These are phyloP conservation scores for Erythrocercus mccallii DNA, from an alignment of 2,113 vertebrate genomes.

Conservation along the genomic window DNA sequence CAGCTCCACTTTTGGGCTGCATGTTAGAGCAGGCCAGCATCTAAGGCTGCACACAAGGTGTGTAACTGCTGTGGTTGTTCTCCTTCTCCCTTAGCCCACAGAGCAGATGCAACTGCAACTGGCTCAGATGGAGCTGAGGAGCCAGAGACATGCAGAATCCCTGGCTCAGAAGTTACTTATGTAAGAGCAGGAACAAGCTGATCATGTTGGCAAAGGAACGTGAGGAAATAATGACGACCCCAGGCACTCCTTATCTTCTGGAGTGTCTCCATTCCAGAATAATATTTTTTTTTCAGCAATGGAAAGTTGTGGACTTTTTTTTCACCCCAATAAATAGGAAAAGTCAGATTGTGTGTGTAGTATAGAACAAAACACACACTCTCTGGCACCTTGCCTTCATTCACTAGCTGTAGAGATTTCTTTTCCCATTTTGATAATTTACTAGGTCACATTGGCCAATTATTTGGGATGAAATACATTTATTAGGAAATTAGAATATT, in stretches of 20 bases:
- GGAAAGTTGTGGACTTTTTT: neutral
- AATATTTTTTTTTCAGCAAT: neutral
- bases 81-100: neutral
- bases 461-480: neutral
- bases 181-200: neutral
- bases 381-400: neutral
- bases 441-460: neutral
- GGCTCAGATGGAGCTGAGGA: neutral
- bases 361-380: neutral
- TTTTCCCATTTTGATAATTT: neutral
- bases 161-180: neutral
- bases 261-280: neutral
- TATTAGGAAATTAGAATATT: neutral
- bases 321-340: neutral
- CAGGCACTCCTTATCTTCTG: neutral
- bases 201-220: neutral
- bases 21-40: neutral
- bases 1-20: neutral
- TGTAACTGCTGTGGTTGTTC: neutral
- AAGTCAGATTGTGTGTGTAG: accelerated
- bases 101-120: neutral
- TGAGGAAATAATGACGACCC: neutral
- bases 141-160: neutral
- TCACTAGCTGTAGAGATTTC: neutral
- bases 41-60: neutral